Base-by-base conservation (phyloP, 2,113 vertebrate genomes). In the Menidia beryllina region DNA sequence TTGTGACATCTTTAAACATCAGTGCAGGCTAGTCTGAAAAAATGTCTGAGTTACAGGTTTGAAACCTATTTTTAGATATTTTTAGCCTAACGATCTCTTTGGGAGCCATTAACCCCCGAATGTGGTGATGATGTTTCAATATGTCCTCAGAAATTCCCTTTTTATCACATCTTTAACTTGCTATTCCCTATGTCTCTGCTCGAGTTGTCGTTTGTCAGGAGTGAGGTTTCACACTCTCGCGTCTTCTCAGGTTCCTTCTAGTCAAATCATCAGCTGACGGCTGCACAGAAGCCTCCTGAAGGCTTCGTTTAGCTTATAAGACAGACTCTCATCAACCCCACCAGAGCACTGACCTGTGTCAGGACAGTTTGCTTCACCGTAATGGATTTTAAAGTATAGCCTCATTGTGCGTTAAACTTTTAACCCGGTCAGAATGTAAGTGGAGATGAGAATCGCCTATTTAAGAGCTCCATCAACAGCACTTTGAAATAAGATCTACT, bases 361-460 rank as follows among this genome's bases (percentile, higher is more conserved):
- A 69, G 74, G 68, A 58, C 57, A 27, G 59, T 61, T 67, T 55
- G 60, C 51, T 12, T 72, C 25, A 26, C 69, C 43, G 72, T 90
- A 85, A 86, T 81, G 76, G 78, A 72, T 62, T 69, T 78, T 62
- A 88, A 55, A 73, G 52, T 65, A 41, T 21, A 2, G 62, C 20
- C 50, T 69, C 47, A 43, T 52, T 72, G 51, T 61, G 59, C 81
- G 58, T 82, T 73, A 54, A 49, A 81, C 74, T 57, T 80, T 74
- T 64, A 81, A 77, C 75, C 45, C 59, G 55, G 55, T 85, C 62
- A 54, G 38, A 79, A 59, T 21, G 14, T 51, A 63, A 67, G 39
- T 55, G 24, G 51, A 81, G 47, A 77, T 48, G 17, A 72, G 67
- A 57, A 4, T 17, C 19, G 57, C 50, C 68, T 48, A 19, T 49